A percentile compares a stretch with the other conserved stretches of the same genome.
Conservation (phyloP, 2,797 vertebrate genomes). For the Urophycis tenuis region DNA sequence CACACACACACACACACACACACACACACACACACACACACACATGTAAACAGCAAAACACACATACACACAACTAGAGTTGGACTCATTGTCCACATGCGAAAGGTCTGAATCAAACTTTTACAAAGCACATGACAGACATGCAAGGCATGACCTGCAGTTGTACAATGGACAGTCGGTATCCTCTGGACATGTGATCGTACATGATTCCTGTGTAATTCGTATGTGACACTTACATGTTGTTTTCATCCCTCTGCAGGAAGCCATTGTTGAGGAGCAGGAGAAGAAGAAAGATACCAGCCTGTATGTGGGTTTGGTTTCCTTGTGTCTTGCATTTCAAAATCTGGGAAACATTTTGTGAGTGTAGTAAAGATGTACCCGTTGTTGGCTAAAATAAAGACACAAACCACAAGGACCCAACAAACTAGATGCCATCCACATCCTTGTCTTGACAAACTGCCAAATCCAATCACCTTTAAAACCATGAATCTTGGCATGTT, state of each 20-base stretch:
- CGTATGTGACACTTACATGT: neutral
- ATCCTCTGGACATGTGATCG: neutral
- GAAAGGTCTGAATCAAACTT: neutral
- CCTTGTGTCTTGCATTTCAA: neutral
- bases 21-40: neutral
- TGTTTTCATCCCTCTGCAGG: constrained; percentile 65
- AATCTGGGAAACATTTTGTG: neutral
- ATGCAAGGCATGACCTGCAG: neutral
- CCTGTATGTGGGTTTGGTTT: constrained; percentile 74
- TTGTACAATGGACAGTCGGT: neutral
- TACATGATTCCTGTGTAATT: neutral
- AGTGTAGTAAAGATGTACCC: neutral
- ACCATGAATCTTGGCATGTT: neutral
- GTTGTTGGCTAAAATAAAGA: neutral
- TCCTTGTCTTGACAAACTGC: neutral
- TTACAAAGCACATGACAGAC: neutral
- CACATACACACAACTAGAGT: neutral
- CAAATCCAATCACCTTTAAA: neutral
- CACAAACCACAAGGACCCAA: neutral
- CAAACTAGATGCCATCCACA: neutral
- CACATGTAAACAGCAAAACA: neutral
- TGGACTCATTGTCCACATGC: neutral
- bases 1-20: neutral
- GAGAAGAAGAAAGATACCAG: constrained; percentile 95
- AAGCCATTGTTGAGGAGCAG: constrained; percentile 94